A percentile compares a stretch with the other conserved stretches of the same genome.
These are phyloP conservation scores for Drosophila infuscata DNA, from an alignment of 2,888 invertebrate species.

Conservation along the genomic window DNA sequence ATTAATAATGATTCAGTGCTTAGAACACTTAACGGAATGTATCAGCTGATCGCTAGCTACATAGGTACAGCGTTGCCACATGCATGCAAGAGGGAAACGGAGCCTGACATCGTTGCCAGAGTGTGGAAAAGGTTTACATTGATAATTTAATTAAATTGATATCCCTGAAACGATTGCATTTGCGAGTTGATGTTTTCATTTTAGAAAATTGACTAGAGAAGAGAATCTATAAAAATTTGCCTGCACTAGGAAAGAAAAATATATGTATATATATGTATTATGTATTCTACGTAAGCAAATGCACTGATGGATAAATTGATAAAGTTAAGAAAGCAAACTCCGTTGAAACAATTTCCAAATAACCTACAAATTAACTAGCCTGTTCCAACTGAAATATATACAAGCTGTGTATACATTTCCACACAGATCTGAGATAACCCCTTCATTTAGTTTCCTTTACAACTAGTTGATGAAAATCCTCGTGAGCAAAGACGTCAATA, in stretches of 20 bases:
- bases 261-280: not conserved
- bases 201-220: not conserved
- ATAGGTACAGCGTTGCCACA: not conserved
- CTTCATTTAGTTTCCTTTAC: not conserved
- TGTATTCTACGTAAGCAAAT: not conserved
- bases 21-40: not conserved
- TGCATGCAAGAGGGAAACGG: not conserved
- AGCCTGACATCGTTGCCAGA: not conserved
- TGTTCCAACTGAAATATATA: not conserved
- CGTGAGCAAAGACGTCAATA: not conserved
- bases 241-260: not conserved
- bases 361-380: not conserved
- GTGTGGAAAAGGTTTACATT: not conserved
- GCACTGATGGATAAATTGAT: not conserved
- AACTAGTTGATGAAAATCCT: not conserved
- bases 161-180: not conserved
- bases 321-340: not conserved
- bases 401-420: not conserved
- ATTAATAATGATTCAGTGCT: not conserved
- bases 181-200: too few relatives aligned
- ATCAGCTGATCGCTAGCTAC: not conserved
- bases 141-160: not conserved
- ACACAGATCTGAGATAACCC: too few relatives aligned
- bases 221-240: not conserved
- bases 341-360: not conserved